phyloP scores from a whole-genome alignment of 2,797 vertebrate species.

The Halcyon smyrnensis region DNA sequence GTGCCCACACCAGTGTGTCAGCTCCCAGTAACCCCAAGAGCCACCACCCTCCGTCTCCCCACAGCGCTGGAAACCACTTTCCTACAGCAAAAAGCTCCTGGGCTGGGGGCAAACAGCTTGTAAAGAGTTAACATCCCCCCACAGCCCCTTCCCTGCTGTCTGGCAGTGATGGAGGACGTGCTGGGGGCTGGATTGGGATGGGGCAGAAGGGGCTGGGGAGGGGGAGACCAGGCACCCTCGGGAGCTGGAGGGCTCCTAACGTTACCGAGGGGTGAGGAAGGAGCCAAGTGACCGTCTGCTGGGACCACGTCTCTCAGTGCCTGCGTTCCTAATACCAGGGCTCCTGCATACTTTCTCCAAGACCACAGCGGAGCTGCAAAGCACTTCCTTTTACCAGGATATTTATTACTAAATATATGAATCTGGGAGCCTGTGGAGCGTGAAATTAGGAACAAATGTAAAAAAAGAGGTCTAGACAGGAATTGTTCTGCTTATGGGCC shows the following conservation, averaged over 20 bases:
- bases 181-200: not conserved
- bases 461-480: constrained; percentile 80
- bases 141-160: not conserved
- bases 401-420: constrained; percentile 69
- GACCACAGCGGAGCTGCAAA: constrained; percentile 36
- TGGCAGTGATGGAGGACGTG: not conserved
- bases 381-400: constrained; percentile 46
- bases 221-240: not conserved
- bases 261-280: not conserved
- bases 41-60: not conserved
- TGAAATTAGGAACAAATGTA: constrained; percentile 83
- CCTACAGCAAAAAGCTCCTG: not conserved
- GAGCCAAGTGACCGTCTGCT: not conserved
- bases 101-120: not conserved
- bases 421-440: constrained; percentile 73
- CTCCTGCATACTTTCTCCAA: constrained; percentile 16
- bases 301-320: not conserved
- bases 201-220: not conserved
- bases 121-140: not conserved
- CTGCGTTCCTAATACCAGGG: not conserved
- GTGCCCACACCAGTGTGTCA: not conserved
- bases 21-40: not conserved
- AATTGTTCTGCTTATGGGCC: constrained; percentile 70
- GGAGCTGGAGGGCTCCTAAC: not conserved
- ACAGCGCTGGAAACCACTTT: accelerated